Percentiles rank a stretch among this genome's conserved stretches.
Evolutionary conservation across 2,113 vertebrate species (phyloP).

Genomic region (Xyrauchen texanus): DNA sequence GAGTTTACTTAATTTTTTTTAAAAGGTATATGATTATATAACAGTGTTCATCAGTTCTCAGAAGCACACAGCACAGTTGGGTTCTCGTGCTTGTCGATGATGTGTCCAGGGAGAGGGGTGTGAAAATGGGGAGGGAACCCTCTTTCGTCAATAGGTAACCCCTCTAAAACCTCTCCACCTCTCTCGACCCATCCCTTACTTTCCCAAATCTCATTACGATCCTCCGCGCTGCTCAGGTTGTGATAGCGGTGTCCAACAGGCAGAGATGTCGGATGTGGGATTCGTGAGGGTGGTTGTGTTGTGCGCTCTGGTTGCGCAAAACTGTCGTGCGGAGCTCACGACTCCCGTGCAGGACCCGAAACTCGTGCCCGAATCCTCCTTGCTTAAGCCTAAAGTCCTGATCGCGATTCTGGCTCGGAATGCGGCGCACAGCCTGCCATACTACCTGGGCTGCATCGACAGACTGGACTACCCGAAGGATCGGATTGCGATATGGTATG

Average conservation of each 20-base stretch:
- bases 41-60: too few species aligned
- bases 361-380: constrained; percentile 73
- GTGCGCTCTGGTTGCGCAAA: constrained; percentile 58
- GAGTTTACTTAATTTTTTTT: too few species aligned
- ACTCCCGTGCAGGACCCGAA: constrained; percentile 57
- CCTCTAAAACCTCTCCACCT: constrained; percentile 4
- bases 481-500: constrained; percentile 89
- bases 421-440: constrained; percentile 84
- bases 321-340: constrained; percentile 52
- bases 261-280: constrained; percentile 64
- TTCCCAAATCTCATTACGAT: constrained; percentile 17
- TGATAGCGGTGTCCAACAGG: constrained; percentile 43
- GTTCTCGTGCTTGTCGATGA: too few species aligned
- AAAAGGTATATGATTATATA: too few species aligned
- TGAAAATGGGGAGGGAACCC: too few species aligned
- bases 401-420: constrained; percentile 87
- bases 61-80: too few species aligned
- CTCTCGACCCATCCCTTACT: constrained; percentile 9
- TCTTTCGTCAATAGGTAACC: too few species aligned
- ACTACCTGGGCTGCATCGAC: constrained; percentile 89
- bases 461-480: constrained; percentile 88
- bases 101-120: too few species aligned
- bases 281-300: constrained; percentile 56
- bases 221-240: constrained; percentile 39
- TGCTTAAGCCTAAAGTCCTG: constrained; percentile 85